A percentile compares a stretch with the other conserved stretches of the same genome.
phyloP scores from a whole-genome alignment of 2,113 vertebrate genomes.

The Mesembrinibis cayennensis region DNA sequence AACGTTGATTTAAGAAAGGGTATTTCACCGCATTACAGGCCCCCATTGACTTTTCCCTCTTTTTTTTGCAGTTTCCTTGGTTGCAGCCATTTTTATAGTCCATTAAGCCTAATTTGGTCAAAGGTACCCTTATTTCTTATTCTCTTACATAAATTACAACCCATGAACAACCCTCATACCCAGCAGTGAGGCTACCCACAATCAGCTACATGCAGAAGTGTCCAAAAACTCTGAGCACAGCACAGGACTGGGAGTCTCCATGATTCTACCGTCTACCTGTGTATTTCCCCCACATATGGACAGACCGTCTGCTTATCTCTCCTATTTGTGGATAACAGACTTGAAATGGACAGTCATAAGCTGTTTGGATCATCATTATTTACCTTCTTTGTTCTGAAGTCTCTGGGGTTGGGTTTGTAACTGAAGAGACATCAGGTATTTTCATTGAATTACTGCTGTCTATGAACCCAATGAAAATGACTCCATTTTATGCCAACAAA shows the following conservation, averaged over 20 bases:
- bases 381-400: background rate
- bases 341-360: background rate
- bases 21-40: background rate
- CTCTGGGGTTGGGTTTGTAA: background rate
- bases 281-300: background rate
- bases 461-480: background rate
- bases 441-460: background rate
- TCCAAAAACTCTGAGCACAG: background rate
- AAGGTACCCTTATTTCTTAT: background rate
- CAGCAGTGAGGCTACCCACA: background rate
- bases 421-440: background rate
- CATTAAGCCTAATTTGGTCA: background rate
- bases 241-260: rapidly evolving
- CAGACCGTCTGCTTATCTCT: background rate
- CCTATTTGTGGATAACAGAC: background rate
- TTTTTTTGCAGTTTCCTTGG: background rate
- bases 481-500: background rate
- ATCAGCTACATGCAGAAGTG: background rate
- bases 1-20: background rate
- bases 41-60: background rate
- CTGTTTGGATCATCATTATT: background rate
- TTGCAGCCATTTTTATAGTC: background rate
- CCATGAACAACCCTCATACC: background rate
- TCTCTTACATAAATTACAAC: background rate
- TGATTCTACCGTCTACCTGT: background rate